phyloP scores from a whole-genome alignment of 2,888 invertebrate genomes.

The Leptinotarsa tumamoca region DNA sequence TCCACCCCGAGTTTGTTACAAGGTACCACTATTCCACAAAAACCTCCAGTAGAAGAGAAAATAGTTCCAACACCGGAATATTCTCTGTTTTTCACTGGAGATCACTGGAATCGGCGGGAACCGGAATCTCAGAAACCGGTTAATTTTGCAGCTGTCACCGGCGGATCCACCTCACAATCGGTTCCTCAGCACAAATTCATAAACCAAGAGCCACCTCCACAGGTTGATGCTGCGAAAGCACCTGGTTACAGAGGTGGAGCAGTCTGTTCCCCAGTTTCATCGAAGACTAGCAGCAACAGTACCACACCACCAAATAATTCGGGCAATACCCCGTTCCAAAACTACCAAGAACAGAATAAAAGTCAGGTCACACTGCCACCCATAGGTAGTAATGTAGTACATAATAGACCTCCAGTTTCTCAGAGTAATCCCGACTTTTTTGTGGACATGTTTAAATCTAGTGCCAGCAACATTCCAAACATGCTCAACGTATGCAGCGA shows the following conservation, averaged over 20 bases:
- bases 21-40: constrained; percentile 28
- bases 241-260: constrained; percentile 88
- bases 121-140: constrained; percentile 72
- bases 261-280: constrained; percentile 80
- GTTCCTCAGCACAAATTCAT: constrained; percentile 67
- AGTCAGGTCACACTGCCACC: constrained; percentile 59
- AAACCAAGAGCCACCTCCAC: constrained; percentile 69
- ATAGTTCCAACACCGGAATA: constrained; percentile 76
- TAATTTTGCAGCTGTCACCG: constrained; percentile 80
- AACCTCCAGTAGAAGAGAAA: not conserved
- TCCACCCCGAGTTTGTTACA: constrained; percentile 53
- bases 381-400: constrained; percentile 61
- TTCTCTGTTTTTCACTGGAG: constrained; percentile 87
- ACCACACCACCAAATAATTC: constrained; percentile 69
- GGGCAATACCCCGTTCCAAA: constrained; percentile 50
- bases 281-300: constrained; percentile 71
- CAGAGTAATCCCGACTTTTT: constrained; percentile 49
- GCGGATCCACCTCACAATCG: constrained; percentile 65
- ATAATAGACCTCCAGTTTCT: constrained; percentile 56
- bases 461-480: constrained; percentile 62
- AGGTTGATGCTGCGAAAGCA: constrained; percentile 90
- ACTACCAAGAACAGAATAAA: constrained; percentile 58
- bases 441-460: constrained; percentile 49
- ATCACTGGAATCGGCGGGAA: constrained; percentile 71
- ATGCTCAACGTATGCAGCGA: constrained; percentile 66